Percentiles rank a stretch among this genome's conserved stretches.
Evolutionary conservation across 1,140 invertebrate genomes (phyloP).

Genomic region (Trypoxylus dichotomus): DNA sequence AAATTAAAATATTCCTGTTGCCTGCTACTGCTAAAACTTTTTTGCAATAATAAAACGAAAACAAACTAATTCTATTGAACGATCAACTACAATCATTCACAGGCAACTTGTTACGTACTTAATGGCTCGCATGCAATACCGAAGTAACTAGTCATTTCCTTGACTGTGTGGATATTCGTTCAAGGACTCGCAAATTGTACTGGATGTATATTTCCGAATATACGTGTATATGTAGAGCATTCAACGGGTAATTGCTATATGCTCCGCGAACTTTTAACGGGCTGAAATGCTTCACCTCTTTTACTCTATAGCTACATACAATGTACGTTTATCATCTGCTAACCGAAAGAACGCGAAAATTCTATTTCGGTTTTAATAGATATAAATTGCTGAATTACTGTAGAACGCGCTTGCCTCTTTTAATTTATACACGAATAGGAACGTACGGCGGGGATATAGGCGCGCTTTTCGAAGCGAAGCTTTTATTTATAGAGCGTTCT

Average conservation of each 20-base stretch:
- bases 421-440: background rate
- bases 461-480: background rate
- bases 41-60: background rate
- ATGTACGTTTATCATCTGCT: background rate
- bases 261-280: background rate
- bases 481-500: constrained; percentile 7
- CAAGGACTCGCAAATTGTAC: background rate
- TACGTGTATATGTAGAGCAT: background rate
- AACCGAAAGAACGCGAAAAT: background rate
- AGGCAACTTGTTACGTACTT: background rate
- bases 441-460: background rate
- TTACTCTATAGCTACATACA: background rate
- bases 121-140: background rate
- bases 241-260: background rate
- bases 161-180: background rate
- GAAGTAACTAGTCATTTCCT: background rate
- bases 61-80: background rate
- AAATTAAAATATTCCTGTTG: background rate
- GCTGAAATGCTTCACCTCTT: background rate
- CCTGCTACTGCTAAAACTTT: background rate
- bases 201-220: background rate
- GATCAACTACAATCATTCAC: background rate
- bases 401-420: background rate
- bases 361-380: constrained; percentile 2
- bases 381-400: constrained; percentile 7